Evolutionary conservation across 2,888 invertebrate species (phyloP).

Genomic region (Chloroclysta siterata): DNA sequence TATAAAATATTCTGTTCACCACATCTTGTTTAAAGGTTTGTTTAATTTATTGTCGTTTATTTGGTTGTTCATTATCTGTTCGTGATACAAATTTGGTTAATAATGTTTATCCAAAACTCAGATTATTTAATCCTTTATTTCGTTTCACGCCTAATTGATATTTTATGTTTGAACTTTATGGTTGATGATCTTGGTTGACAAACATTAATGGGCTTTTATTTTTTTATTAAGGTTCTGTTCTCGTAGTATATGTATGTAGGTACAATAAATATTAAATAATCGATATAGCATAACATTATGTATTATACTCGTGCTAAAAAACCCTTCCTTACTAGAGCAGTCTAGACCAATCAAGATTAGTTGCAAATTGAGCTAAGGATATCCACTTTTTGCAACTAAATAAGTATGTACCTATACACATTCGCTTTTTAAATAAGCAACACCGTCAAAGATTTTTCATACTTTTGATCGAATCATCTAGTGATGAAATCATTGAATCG

Average conservation of each 20-base stretch:
- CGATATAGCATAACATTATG: neutral
- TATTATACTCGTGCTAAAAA: neutral
- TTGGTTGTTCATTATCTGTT: slow-evolving; percentile 1
- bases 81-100: neutral
- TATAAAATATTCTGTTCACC: slow-evolving; percentile 5
- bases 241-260: too few relatives aligned
- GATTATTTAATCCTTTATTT: neutral
- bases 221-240: too few relatives aligned
- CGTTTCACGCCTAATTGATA: slow-evolving; percentile 27
- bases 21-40: neutral
- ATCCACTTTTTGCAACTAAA: slow-evolving; percentile 52
- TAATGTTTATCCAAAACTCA: neutral
- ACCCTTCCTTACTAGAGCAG: neutral
- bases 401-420: slow-evolving; percentile 46
- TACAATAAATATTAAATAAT: too few relatives aligned
- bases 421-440: slow-evolving; percentile 47
- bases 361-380: slow-evolving; percentile 58
- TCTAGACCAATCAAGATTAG: slow-evolving; percentile 11
- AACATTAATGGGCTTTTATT: too few relatives aligned
- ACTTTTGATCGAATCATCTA: slow-evolving; percentile 5
- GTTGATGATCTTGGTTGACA: neutral
- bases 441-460: slow-evolving; percentile 20
- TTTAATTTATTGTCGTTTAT: neutral
- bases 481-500: slow-evolving; percentile 21
- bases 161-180: slow-evolving; percentile 24